Evolutionary conservation across 2,113 vertebrate species (phyloP).

Genomic region (Dasypus novemcinctus): DNA sequence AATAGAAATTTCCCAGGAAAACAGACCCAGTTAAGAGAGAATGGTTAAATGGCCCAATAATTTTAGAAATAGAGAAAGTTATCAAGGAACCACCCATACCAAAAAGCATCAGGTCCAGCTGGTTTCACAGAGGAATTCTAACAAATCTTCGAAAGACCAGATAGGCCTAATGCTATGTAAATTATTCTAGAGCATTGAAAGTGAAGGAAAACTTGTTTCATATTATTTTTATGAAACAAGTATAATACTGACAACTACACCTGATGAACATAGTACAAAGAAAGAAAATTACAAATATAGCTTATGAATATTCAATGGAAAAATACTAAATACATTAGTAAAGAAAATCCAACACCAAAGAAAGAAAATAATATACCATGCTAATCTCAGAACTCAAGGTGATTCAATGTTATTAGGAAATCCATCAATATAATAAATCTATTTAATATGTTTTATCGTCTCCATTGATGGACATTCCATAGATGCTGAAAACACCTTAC

Average conservation of each 20-base stretch:
- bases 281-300: background rate
- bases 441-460: background rate
- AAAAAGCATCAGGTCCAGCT: background rate
- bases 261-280: background rate
- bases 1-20: background rate
- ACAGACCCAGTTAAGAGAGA: background rate
- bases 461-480: background rate
- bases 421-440: background rate
- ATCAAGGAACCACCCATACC: background rate
- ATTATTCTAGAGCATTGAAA: no score
- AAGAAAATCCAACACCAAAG: background rate
- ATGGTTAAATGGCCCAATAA: background rate
- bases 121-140: background rate
- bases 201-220: no score
- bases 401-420: background rate
- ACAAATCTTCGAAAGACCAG: no score
- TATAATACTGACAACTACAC: background rate
- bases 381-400: background rate
- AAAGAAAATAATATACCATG: background rate
- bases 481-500: background rate
- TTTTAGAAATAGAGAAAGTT: background rate
- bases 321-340: background rate
- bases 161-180: no score
- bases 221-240: background rate
- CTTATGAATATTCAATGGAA: background rate